Evolutionary conservation across 2,797 vertebrate genomes (phyloP).

Genomic region (Myioborus miniatus): DNA sequence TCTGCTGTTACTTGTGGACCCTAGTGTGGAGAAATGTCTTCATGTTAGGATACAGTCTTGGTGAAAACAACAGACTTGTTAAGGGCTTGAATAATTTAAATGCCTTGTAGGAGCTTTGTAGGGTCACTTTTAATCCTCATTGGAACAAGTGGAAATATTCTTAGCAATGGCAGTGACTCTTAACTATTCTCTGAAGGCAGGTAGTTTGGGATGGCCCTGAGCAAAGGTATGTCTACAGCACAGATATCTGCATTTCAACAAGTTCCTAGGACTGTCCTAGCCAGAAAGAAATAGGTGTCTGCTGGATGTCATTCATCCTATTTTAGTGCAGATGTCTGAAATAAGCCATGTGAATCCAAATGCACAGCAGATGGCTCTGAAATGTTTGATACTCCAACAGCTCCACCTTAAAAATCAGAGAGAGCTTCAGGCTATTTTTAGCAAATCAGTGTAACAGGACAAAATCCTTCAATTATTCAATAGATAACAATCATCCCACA

Average conservation of each 20-base stretch:
- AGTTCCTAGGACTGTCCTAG: neutral
- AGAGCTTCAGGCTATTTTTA: constrained; percentile 8
- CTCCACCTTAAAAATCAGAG: constrained; percentile 36
- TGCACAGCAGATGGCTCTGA: constrained; percentile 25
- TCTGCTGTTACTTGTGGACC: neutral
- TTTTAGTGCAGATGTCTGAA: neutral
- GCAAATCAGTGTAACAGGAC: neutral
- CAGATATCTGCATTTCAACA: neutral
- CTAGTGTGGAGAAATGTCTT: neutral
- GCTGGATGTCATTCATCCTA: neutral
- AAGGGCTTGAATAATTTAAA: neutral
- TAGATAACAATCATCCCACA: neutral
- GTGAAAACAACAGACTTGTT: neutral
- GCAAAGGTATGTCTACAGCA: neutral
- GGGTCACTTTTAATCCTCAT: neutral
- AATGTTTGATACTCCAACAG: neutral
- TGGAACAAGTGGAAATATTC: neutral
- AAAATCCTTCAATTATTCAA: constrained; percentile 4
- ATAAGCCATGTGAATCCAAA: neutral
- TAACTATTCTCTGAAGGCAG: neutral
- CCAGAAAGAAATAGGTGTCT: neutral
- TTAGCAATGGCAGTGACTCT: neutral
- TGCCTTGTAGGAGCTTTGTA: neutral
- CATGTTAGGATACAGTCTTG: neutral
- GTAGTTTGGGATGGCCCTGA: neutral